These are phyloP conservation scores for Lethenteron camtschaticum DNA, from an alignment of 2,113 vertebrate species.

Conservation along the genomic window DNA sequence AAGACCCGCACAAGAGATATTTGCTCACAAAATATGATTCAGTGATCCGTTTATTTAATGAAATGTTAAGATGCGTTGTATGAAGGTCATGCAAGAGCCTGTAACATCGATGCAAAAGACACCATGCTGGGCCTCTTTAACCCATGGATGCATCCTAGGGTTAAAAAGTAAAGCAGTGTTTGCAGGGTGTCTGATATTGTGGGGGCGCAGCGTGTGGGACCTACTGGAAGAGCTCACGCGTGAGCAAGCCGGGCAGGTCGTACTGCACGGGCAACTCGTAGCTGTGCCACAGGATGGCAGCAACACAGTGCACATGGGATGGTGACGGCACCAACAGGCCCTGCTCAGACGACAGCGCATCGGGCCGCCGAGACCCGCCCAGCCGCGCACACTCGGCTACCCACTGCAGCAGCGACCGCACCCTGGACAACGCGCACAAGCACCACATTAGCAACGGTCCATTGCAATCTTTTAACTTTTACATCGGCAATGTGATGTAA, in stretches of 20 bases:
- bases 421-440: slow-evolving; percentile 25
- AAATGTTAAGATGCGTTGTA: too few species aligned
- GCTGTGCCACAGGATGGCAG: slow-evolving; percentile 88
- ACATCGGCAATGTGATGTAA: too few species aligned
- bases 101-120: too few species aligned
- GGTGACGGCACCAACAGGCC: slow-evolving; percentile 93
- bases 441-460: neutral
- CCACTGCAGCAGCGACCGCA: slow-evolving; percentile 88
- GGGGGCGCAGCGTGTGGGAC: slow-evolving; percentile 16
- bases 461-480: too few species aligned
- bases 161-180: too few species aligned
- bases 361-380: slow-evolving; percentile 37
- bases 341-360: slow-evolving; percentile 50
- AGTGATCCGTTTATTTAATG: too few species aligned
- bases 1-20: too few species aligned
- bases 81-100: too few species aligned
- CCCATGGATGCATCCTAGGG: too few species aligned
- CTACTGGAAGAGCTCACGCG: slow-evolving; percentile 88
- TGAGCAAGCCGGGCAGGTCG: slow-evolving; percentile 63
- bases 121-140: too few species aligned
- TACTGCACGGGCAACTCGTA: slow-evolving; percentile 86
- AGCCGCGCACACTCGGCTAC: slow-evolving; percentile 77
- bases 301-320: slow-evolving; percentile 85
- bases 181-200: too few species aligned
- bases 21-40: too few species aligned